These are phyloP conservation scores for Dinoponera quadriceps DNA, from an alignment of 1,140 invertebrate species.

Conservation along the genomic window DNA sequence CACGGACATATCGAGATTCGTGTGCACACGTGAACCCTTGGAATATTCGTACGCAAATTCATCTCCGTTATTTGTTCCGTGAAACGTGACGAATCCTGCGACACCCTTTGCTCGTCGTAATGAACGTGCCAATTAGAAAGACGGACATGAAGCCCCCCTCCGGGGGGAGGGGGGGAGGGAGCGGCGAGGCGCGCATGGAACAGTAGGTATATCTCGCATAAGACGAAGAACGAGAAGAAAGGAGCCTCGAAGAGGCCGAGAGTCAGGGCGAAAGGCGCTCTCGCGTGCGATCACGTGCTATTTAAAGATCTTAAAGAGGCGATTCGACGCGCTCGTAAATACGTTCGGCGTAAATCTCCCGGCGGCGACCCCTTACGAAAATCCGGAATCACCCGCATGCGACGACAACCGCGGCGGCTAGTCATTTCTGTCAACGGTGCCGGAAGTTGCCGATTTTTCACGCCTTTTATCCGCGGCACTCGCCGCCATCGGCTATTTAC, in stretches of 20 bases:
- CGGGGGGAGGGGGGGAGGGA: not conserved
- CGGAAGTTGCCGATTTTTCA: conserved; percentile 73
- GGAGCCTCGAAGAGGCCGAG: not conserved
- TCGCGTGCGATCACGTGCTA: conserved; percentile 27
- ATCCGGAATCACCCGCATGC: conserved; percentile 62
- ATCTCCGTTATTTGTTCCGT: conserved; percentile 47
- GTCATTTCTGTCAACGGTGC: conserved; percentile 58
- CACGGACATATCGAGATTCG: not conserved
- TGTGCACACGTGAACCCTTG: not conserved
- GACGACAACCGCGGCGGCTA: conserved; percentile 14
- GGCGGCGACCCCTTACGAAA: conserved; percentile 35
- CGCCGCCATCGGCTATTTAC: conserved; percentile 10
- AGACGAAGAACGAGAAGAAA: conserved; percentile 58
- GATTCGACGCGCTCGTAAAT: conserved; percentile 72
- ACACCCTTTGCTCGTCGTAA: conserved; percentile 66
- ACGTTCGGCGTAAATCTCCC: conserved; percentile 65
- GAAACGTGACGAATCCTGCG: conserved; percentile 68
- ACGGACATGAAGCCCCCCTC: not conserved
- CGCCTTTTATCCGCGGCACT: conserved; percentile 56
- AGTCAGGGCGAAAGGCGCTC: conserved; percentile 39
- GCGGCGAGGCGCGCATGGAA: not conserved
- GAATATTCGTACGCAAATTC: conserved; percentile 51
- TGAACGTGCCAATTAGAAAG: conserved; percentile 73
- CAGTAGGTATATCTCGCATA: not conserved
- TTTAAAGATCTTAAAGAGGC: conserved; percentile 65